These are phyloP conservation scores for Salminus brasiliensis DNA, from an alignment of 2,113 vertebrate species.

Conservation along the genomic window DNA sequence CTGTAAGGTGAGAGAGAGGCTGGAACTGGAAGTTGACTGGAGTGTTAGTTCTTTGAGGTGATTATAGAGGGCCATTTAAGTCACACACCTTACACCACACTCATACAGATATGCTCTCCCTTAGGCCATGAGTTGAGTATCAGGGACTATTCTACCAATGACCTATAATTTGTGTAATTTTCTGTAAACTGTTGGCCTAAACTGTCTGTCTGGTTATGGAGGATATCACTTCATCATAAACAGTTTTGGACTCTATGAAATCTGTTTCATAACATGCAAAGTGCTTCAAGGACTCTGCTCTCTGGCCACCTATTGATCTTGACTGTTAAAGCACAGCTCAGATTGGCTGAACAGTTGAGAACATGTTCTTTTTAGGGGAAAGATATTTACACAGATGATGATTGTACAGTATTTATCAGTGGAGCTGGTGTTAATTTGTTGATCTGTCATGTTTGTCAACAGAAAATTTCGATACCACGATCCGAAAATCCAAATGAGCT, in stretches of 20 bases:
- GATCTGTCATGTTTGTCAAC: constrained; percentile 48
- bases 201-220: not conserved
- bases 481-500: constrained; percentile 70
- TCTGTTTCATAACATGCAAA: not conserved
- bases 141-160: not conserved
- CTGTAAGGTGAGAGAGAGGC: constrained; percentile 33
- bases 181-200: not conserved
- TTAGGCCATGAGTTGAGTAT: not conserved
- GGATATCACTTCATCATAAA: not conserved
- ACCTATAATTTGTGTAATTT: not conserved
- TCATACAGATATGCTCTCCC: not conserved
- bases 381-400: not conserved
- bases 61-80: not conserved
- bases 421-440: not conserved
- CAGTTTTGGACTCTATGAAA: not conserved
- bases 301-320: not conserved
- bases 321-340: not conserved
- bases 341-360: not conserved
- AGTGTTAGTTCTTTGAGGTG: not conserved
- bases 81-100: not conserved
- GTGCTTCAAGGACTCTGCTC: not conserved
- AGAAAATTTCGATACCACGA: constrained; percentile 84
- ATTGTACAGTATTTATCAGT: not conserved
- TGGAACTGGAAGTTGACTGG: constrained; percentile 10
- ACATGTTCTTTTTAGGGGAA: not conserved